Percentiles rank a stretch among this genome's conserved stretches.
These are phyloP conservation scores for Branchellion lobata DNA, from an alignment of 2,888 invertebrate species.

Conservation along the genomic window DNA sequence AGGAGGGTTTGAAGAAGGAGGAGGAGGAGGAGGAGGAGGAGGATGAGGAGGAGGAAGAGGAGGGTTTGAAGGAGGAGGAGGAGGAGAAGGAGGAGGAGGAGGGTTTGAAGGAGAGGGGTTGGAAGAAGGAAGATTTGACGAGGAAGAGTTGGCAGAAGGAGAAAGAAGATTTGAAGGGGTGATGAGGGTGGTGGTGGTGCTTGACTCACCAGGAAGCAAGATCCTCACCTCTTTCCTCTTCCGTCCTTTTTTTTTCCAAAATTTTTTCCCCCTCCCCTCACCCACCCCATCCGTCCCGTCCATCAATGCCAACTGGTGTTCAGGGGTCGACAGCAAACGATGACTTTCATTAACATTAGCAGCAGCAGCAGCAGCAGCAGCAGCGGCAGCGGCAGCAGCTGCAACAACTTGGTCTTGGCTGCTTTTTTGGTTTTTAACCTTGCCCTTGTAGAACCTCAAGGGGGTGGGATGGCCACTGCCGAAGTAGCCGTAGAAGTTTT, in stretches of 20 bases:
- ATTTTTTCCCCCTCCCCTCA: slow-evolving; percentile 1
- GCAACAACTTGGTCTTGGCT: background rate
- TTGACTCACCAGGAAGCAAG: background rate
- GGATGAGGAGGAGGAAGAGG: no score
- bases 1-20: no score
- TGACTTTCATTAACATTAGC: background rate
- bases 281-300: background rate
- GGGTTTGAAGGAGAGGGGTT: background rate
- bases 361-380: background rate
- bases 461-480: background rate
- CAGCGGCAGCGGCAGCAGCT: background rate
- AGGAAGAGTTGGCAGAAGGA: background rate
- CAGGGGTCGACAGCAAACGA: background rate
- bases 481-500: background rate
- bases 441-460: background rate
- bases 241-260: slow-evolving; percentile 7
- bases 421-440: background rate
- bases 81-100: background rate
- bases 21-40: background rate
- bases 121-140: background rate
- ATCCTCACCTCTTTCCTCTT: slow-evolving; percentile 10
- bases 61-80: background rate
- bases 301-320: background rate
- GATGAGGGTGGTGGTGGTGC: background rate
- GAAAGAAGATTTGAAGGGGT: background rate